Evolutionary conservation across 2,888 invertebrate species (phyloP).

Genomic region (Lagria hirta): DNA sequence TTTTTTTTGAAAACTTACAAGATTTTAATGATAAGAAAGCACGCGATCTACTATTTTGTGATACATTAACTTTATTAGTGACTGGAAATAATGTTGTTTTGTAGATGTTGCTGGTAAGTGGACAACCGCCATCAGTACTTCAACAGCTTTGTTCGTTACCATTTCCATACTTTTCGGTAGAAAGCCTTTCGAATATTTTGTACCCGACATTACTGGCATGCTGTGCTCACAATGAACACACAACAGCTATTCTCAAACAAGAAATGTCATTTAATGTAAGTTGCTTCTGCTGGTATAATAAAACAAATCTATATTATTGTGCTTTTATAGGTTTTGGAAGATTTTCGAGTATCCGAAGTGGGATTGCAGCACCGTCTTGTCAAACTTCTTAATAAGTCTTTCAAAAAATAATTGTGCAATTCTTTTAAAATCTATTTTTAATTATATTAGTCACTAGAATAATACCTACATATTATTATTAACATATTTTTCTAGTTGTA

Average conservation of each 20-base stretch:
- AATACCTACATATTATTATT: too few species aligned
- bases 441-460: slow-evolving; percentile 19
- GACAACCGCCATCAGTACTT: slow-evolving; percentile 75
- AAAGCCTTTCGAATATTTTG: slow-evolving; percentile 67
- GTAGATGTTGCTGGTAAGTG: slow-evolving; percentile 72
- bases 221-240: slow-evolving; percentile 66
- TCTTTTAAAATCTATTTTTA: slow-evolving; percentile 11
- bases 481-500: too few species aligned
- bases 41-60: too few species aligned
- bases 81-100: too few species aligned
- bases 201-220: slow-evolving; percentile 79
- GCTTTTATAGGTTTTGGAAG: slow-evolving; percentile 59
- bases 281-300: slow-evolving; percentile 20
- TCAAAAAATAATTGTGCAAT: slow-evolving; percentile 12
- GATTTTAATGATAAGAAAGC: too few species aligned
- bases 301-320: slow-evolving; percentile 29
- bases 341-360: slow-evolving; percentile 58
- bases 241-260: slow-evolving; percentile 74
- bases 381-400: slow-evolving; percentile 49
- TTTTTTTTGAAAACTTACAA: too few species aligned
- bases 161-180: slow-evolving; percentile 83
- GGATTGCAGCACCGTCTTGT: slow-evolving; percentile 59
- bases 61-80: background rate
- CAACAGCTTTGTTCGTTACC: slow-evolving; percentile 84
- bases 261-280: slow-evolving; percentile 65